Percentiles rank a stretch among this genome's conserved stretches.
Evolutionary conservation across 2,888 invertebrate species (phyloP).

Genomic region (Scaptodrosophila latifasciaeformis): DNA sequence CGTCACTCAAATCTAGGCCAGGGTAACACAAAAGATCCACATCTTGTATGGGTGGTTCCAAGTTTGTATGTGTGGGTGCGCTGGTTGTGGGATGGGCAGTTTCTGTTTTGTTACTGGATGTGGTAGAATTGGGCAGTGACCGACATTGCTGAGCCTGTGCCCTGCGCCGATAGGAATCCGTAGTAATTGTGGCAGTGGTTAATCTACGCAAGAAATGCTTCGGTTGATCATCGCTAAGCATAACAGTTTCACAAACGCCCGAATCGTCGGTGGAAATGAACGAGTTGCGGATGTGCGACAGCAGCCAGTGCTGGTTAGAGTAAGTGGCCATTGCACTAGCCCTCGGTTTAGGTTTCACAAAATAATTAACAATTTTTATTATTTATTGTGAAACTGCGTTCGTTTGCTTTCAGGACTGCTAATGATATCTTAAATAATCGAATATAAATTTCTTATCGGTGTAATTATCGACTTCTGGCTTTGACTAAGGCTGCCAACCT

Average conservation of each 20-base stretch:
- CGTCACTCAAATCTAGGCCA: conserved; percentile 86
- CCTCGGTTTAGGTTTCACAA: too few species aligned
- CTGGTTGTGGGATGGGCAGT: conserved; percentile 20
- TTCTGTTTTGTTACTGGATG: conserved; percentile 19
- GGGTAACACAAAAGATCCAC: conserved; percentile 81
- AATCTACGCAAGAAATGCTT: conserved; percentile 77
- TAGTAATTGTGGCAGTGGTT: conserved; percentile 66
- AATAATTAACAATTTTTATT: too few species aligned
- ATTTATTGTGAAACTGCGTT: too few species aligned
- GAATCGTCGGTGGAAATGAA: conserved; percentile 97
- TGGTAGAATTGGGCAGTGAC: conserved; percentile 11
- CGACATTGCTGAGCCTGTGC: conserved; percentile 21
- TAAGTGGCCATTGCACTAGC: conserved; percentile 87
- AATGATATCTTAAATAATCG: too few species aligned
- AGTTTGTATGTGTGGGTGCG: conserved; percentile 47
- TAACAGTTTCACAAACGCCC: conserved; percentile 93
- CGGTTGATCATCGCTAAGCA: conserved; percentile 87
- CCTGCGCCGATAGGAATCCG: conserved; percentile 32
- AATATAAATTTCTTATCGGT: too few species aligned
- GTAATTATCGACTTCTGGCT: too few species aligned
- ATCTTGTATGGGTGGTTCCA: conserved; percentile 67
- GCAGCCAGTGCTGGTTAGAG: conserved; percentile 93
- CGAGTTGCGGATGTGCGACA: conserved; percentile 94
- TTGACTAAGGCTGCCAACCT: too few species aligned
- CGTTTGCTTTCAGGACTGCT: too few species aligned